Percentiles rank a stretch among this genome's conserved stretches.
Conservation (phyloP, 2,797 vertebrate genomes). For the Tokudaia muenninki region DNA sequence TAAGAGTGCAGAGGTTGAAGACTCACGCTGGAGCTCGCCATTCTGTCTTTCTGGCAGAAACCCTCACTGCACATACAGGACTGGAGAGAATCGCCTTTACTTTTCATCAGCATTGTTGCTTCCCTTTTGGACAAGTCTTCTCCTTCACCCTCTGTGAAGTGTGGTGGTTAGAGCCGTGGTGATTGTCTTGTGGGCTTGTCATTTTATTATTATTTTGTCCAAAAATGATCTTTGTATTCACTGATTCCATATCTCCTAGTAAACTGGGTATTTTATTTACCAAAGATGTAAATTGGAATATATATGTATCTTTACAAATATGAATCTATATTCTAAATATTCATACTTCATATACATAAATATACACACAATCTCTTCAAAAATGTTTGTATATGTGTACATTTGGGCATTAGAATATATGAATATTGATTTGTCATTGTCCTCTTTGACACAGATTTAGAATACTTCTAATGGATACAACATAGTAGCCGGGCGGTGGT, state of each 20-base stretch:
- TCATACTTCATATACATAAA: too few species aligned
- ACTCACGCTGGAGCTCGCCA: not conserved
- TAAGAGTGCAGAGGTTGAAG: not conserved
- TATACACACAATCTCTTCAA: not conserved
- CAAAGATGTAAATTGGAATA: slow-evolving; percentile 48
- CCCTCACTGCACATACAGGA: not conserved
- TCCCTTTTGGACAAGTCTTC: not conserved
- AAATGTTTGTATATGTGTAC: not conserved
- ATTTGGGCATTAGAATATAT: not conserved
- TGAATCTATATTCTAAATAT: too few species aligned
- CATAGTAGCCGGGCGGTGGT: too few species aligned
- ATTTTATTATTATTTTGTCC: slow-evolving; percentile 30
- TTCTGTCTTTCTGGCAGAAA: not conserved
- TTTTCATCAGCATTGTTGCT: not conserved
- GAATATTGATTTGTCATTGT: slow-evolving; percentile 37
- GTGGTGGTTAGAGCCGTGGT: not conserved
- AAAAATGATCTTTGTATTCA: slow-evolving; percentile 1
- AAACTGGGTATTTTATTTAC: slow-evolving; percentile 7
- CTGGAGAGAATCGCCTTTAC: not conserved
- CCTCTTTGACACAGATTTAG: slow-evolving; percentile 11
- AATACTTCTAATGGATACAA: slow-evolving; percentile 24
- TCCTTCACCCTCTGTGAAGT: not conserved
- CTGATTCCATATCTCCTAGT: not conserved
- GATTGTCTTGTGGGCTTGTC: not conserved
- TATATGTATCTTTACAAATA: not conserved